These are phyloP conservation scores for Glomeris marginata DNA, from an alignment of 2,888 invertebrate genomes.

Conservation along the genomic window DNA sequence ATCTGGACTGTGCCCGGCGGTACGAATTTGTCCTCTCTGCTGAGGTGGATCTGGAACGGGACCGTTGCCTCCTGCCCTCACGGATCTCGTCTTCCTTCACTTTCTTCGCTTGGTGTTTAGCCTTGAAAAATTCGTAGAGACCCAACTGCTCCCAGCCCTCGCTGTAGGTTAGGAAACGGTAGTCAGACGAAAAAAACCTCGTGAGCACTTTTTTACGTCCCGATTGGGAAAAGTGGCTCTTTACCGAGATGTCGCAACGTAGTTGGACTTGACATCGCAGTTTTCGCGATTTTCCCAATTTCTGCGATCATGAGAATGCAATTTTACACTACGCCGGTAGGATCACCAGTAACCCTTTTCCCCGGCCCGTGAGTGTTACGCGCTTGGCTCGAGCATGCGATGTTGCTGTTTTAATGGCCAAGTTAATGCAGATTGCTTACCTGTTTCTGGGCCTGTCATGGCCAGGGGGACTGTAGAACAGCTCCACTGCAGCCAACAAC, in stretches of 20 bases:
- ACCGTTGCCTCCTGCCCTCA: constrained; percentile 56
- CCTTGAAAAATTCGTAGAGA: constrained; percentile 93
- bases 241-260: too few relatives aligned
- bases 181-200: too few relatives aligned
- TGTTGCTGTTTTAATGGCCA: too few relatives aligned
- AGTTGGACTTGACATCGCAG: too few relatives aligned
- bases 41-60: constrained; percentile 14
- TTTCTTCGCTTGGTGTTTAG: constrained; percentile 79
- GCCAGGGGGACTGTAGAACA: constrained; percentile 87
- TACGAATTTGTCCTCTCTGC: constrained; percentile 7
- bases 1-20: constrained; percentile 19
- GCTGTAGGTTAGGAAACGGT: constrained; percentile 25
- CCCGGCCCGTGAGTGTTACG: too few relatives aligned
- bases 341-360: too few relatives aligned
- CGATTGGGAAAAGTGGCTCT: too few relatives aligned
- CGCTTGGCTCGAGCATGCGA: too few relatives aligned
- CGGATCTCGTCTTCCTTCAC: constrained; percentile 70
- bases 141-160: constrained; percentile 99
- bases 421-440: constrained; percentile 19
- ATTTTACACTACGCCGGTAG: too few relatives aligned
- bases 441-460: constrained; percentile 84
- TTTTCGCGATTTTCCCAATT: too few relatives aligned
- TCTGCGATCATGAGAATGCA: too few relatives aligned
- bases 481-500: constrained; percentile 81
- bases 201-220: too few relatives aligned